Percentiles rank a stretch among this genome's conserved stretches.
Evolutionary conservation across 2,113 vertebrate species (phyloP).

Genomic region (Progne subis): DNA sequence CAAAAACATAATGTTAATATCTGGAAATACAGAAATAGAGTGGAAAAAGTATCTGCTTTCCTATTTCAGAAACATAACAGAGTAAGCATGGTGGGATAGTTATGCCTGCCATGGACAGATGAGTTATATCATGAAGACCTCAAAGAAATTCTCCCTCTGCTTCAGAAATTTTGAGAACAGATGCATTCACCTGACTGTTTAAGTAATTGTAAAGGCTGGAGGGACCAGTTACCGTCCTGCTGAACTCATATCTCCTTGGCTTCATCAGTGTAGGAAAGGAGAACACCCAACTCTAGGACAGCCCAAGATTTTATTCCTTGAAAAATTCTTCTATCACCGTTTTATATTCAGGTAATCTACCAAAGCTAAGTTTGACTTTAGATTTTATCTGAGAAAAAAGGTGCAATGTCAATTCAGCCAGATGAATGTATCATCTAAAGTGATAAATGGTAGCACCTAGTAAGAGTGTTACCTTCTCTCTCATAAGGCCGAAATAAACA

Average conservation of each 20-base stretch:
- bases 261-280: background rate
- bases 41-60: background rate
- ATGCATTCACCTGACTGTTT: background rate
- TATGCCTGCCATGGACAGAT: background rate
- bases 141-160: background rate
- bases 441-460: background rate
- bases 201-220: background rate
- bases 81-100: background rate
- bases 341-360: background rate
- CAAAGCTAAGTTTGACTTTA: background rate
- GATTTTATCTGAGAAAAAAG: background rate
- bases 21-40: background rate
- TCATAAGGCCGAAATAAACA: background rate
- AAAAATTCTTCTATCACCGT: background rate
- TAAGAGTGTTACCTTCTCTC: background rate
- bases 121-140: background rate
- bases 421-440: background rate
- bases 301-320: background rate
- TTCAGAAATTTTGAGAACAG: background rate
- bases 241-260: background rate
- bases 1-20: background rate
- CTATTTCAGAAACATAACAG: background rate
- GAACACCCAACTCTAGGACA: background rate
- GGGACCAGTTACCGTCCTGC: background rate
- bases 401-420: background rate